Conservation (phyloP, 2,797 vertebrate species). For the Limosa lapponica region DNA sequence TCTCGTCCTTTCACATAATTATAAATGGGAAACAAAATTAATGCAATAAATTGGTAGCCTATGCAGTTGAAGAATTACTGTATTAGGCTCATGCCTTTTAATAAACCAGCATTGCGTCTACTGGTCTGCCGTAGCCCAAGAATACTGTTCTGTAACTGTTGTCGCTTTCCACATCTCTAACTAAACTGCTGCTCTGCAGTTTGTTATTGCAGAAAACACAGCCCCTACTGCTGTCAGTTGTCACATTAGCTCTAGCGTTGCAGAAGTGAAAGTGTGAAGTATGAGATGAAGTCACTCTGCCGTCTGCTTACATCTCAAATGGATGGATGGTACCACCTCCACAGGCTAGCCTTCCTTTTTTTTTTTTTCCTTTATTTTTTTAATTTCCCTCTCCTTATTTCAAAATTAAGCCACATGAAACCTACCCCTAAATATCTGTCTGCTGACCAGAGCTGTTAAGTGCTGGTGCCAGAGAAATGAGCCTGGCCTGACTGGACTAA, state of each 20-base stretch:
- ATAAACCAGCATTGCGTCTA: not conserved
- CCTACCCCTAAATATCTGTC: not conserved
- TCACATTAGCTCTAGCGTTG: not conserved
- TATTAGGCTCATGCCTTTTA: not conserved
- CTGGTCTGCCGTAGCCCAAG: not conserved
- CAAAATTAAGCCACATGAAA: slow-evolving; percentile 8
- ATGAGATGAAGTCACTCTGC: not conserved
- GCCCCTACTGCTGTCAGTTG: not conserved
- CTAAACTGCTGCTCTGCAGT: not conserved
- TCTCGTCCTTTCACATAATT: not conserved
- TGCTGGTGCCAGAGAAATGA: not conserved
- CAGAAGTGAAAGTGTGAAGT: not conserved
- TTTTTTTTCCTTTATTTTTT: not conserved
- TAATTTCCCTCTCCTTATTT: not conserved
- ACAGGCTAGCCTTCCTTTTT: not conserved
- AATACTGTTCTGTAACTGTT: not conserved
- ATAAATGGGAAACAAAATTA: not conserved
- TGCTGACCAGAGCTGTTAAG: not conserved
- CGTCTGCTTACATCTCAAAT: not conserved
- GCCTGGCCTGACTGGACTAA: not conserved
- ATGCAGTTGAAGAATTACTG: not conserved
- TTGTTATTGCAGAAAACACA: not conserved
- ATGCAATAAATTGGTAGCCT: not conserved
- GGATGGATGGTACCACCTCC: not conserved
- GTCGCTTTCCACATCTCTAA: not conserved